Evolutionary conservation across 2,113 vertebrate species (phyloP), one percentile per base, ranked within the genome.

Genomic region (Pampusana beccarii): DNA sequence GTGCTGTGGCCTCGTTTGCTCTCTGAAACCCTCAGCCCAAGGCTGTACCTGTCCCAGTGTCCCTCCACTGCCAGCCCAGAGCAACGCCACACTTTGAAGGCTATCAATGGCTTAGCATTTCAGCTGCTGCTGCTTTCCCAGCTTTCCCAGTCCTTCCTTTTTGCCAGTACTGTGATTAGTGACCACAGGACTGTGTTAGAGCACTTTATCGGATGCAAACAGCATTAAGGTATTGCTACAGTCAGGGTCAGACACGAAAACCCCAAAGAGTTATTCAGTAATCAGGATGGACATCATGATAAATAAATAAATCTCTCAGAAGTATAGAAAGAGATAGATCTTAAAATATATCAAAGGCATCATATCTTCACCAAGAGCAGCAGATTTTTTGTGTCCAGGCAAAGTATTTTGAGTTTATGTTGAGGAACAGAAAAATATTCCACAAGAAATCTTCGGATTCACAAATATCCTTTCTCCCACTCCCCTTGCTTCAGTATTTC

Each of bases 1-100:
- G 31, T 16, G 21, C 77, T 13, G 1, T 28, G 57, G 50, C 65
- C 33, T 0, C 0, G 7, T 46, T 31, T 69, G 54, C 29, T 40
- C 38, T 61, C 80, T 1, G 2, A 56, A 89, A 77, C 50, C 50
- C n/a, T 51, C 42, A 50, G 33, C 16, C 12, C 8, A 18, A 75
- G 21, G 21, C 24, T 16, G 15, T 14, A 5, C 17, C 3, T 3
- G 5, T 24, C 28, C 26, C 28, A 15, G 7, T n/a, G 58, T 2
- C 66, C 26, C 25, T 48, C 15, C 31, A 14, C 42, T 51, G 33
- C 77, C 72, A 28, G 12, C 17, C 33, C 5, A 0, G 28, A 46
- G 53, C 7, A 70, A 24, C 2, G 3, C 23, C 61, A 81, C 25
- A 21, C 60, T 53, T 69, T 66, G 87, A 23, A 71, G 16, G 16